phyloP scores from a whole-genome alignment of 2,113 vertebrate species.

The Porphyrio hochstetteri region DNA sequence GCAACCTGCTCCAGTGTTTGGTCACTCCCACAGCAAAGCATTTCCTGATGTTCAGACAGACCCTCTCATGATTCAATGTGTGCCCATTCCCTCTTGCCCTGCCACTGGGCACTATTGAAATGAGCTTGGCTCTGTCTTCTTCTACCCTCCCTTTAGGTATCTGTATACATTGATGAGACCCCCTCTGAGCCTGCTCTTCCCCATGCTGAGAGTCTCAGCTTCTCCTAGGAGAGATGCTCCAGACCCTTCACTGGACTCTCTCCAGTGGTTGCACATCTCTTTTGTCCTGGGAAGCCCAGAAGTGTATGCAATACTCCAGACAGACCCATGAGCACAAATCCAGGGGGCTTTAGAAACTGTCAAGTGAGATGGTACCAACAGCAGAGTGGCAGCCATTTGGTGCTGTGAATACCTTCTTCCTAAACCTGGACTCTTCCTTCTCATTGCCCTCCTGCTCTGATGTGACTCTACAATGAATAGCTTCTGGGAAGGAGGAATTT shows the following conservation, averaged over 20 bases:
- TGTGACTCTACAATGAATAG: neutral
- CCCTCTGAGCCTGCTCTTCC: neutral
- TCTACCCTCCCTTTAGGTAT: neutral
- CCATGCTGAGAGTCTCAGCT: neutral
- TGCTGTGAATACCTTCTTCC: neutral
- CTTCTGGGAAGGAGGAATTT: neutral
- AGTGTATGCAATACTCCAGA: neutral
- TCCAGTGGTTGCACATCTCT: neutral
- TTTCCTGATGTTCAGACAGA: neutral
- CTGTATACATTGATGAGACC: neutral
- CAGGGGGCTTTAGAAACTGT: neutral
- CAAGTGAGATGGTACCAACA: neutral
- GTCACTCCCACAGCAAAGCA: neutral
- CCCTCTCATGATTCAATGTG: rapidly evolving
- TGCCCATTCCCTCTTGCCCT: neutral
- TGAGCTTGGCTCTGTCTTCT: neutral
- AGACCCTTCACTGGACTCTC: neutral
- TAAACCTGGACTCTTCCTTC: neutral
- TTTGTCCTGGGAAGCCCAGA: neutral
- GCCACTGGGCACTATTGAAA: neutral
- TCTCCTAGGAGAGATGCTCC: neutral
- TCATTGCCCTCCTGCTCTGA: neutral
- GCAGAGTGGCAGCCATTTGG: neutral
- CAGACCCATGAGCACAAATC: neutral
- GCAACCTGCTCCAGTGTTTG: neutral